Evolutionary conservation across 2,113 vertebrate species (phyloP).

Genomic region (Megaleporinus macrocephalus): DNA sequence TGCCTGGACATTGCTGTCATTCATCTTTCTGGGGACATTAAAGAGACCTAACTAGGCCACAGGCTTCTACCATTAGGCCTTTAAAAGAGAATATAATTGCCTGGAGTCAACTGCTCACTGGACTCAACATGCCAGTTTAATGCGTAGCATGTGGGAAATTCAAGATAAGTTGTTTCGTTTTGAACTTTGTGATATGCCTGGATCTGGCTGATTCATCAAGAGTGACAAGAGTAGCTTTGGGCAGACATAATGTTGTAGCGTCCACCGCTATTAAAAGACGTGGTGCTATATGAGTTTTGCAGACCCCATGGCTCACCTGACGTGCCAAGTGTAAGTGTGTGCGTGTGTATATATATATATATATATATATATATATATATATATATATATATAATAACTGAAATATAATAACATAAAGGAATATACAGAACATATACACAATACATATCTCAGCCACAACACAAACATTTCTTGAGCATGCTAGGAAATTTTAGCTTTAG

Average conservation of each 20-base stretch:
- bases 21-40: slow-evolving; percentile 15
- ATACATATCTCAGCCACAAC: too few relatives aligned
- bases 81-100: slow-evolving; percentile 29
- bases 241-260: not conserved
- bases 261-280: too few relatives aligned
- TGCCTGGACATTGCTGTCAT: slow-evolving; percentile 17
- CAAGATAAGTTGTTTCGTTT: slow-evolving; percentile 19
- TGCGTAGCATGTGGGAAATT: slow-evolving; percentile 34
- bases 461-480: too few relatives aligned
- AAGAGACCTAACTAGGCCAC: slow-evolving; percentile 19
- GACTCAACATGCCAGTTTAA: slow-evolving; percentile 35
- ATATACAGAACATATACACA: too few relatives aligned
- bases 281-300: too few relatives aligned
- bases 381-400: too few relatives aligned
- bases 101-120: slow-evolving; percentile 2
- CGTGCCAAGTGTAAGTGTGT: too few relatives aligned
- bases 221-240: not conserved
- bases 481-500: not conserved
- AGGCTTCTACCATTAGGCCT: not conserved
- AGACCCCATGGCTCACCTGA: too few relatives aligned
- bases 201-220: not conserved
- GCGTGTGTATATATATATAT: too few relatives aligned
- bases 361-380: too few relatives aligned
- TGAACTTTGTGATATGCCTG: not conserved
- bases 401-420: too few relatives aligned